Evolutionary conservation across 2,888 invertebrate species (phyloP).

Genomic region (Cantharis nigra): DNA sequence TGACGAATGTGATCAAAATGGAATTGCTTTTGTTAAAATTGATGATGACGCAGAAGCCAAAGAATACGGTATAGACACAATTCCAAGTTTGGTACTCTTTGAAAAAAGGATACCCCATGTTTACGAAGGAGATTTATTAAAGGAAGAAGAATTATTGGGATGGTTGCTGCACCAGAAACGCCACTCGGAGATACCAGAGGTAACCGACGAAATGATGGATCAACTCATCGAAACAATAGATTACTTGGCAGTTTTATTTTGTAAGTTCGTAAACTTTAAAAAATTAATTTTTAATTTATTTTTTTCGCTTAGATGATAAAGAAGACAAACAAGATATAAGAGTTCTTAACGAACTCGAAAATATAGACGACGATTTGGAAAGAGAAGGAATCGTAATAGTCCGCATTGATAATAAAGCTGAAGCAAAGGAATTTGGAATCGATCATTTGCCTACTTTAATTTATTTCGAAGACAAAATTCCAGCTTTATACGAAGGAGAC

Average conservation of each 20-base stretch:
- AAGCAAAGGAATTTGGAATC: conserved; percentile 89
- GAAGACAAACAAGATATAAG: conserved; percentile 88
- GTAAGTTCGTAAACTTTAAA: conserved; percentile 64
- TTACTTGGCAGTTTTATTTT: conserved; percentile 87
- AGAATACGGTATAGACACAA: conserved; percentile 82
- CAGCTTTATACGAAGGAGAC: conserved; percentile 89
- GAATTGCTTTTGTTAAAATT: conserved; percentile 90
- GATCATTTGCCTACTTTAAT: conserved; percentile 84
- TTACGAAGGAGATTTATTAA: conserved; percentile 74
- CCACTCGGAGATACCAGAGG: conserved; percentile 88
- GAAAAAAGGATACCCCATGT: conserved; percentile 66
- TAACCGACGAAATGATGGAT: conserved; percentile 93
- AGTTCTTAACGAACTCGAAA: conserved; percentile 86
- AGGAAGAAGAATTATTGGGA: conserved; percentile 86
- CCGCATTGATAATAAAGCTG: conserved; percentile 85
- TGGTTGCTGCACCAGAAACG: conserved; percentile 91
- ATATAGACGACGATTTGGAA: conserved; percentile 89
- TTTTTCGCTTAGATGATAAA: conserved; percentile 72
- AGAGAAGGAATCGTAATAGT: conserved; percentile 90
- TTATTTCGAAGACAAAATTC: conserved; percentile 90
- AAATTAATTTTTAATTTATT: background rate
- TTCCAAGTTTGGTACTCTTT: conserved; percentile 81
- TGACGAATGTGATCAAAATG: conserved; percentile 90
- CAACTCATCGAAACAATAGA: conserved; percentile 80
- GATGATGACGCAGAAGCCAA: conserved; percentile 86